These are phyloP conservation scores for Tarsius wallacei DNA, from an alignment of 2,797 vertebrate species.

Conservation along the genomic window DNA sequence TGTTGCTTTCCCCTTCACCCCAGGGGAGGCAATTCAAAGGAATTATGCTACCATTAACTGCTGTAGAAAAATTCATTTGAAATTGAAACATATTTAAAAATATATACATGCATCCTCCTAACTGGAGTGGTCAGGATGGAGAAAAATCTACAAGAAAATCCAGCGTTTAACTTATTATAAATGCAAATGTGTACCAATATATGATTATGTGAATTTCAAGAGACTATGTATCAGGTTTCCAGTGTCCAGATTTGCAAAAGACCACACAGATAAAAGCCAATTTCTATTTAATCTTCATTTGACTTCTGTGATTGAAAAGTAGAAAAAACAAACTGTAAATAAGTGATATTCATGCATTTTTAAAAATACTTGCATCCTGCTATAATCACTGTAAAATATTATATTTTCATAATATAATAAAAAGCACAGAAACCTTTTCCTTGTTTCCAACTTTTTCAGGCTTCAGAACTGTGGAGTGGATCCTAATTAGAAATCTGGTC, in stretches of 20 bases:
- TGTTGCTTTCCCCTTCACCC: background rate
- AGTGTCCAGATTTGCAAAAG: conserved; percentile 3
- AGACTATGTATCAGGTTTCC: background rate
- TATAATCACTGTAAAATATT: background rate
- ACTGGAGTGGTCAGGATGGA: background rate
- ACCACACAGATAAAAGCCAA: background rate
- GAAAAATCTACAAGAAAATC: background rate
- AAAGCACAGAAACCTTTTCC: background rate
- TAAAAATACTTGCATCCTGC: conserved; percentile 34
- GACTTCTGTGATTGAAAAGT: conserved; percentile 45
- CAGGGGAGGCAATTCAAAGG: conserved; percentile 33
- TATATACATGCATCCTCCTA: background rate
- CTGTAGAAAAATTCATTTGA: conserved; percentile 63
- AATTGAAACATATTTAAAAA: conserved; percentile 60
- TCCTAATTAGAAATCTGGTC: conserved; percentile 75
- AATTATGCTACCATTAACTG: conserved; percentile 8
- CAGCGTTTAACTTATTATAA: conserved; percentile 29
- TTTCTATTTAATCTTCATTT: background rate
- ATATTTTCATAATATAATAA: background rate
- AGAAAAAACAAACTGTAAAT: background rate
- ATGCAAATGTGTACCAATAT: background rate
- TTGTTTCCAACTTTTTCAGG: conserved; percentile 23
- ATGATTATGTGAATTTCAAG: conserved; percentile 21
- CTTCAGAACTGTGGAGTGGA: conserved; percentile 26
- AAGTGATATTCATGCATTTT: conserved; percentile 28